A percentile compares a stretch with the other conserved stretches of the same genome.
Evolutionary conservation across 1,140 invertebrate genomes (phyloP).

Genomic region (Delia radicum): DNA sequence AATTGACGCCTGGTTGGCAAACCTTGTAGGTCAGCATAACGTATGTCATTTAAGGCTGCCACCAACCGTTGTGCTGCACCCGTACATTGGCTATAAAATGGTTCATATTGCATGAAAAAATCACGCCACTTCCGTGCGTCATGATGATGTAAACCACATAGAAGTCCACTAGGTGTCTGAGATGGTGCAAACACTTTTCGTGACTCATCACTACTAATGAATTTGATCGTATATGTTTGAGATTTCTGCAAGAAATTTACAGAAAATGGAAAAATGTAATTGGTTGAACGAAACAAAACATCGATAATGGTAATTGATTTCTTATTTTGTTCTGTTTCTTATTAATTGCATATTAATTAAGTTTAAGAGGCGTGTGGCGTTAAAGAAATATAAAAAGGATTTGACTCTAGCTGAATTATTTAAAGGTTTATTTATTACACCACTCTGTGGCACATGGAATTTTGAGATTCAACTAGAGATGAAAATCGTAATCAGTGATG

Average conservation of each 20-base stretch:
- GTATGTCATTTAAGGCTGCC: slow-evolving; percentile 58
- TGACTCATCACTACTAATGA: slow-evolving; percentile 56
- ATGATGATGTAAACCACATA: slow-evolving; percentile 59
- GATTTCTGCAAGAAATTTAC: slow-evolving; percentile 6
- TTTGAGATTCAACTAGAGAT: no score
- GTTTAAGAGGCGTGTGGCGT: background rate
- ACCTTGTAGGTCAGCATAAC: slow-evolving; percentile 56
- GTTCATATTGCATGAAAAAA: slow-evolving; percentile 64
- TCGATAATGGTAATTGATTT: slow-evolving; percentile 12
- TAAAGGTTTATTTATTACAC: no score
- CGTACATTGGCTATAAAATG: slow-evolving; percentile 58
- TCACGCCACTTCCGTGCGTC: slow-evolving; percentile 65
- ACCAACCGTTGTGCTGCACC: slow-evolving; percentile 58
- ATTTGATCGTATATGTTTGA: slow-evolving; percentile 48
- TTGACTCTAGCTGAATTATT: no score
- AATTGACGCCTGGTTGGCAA: slow-evolving; percentile 59
- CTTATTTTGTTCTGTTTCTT: background rate
- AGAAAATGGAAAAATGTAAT: slow-evolving; percentile 16
- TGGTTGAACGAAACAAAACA: slow-evolving; percentile 24
- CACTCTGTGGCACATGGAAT: no score
- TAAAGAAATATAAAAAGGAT: background rate
- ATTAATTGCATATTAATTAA: background rate
- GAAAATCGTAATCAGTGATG: no score
- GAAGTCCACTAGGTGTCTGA: slow-evolving; percentile 54
- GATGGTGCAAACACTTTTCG: slow-evolving; percentile 54